Base-by-base conservation (phyloP, 1,140 invertebrate species). In the Cataglyphis hispanica region DNA sequence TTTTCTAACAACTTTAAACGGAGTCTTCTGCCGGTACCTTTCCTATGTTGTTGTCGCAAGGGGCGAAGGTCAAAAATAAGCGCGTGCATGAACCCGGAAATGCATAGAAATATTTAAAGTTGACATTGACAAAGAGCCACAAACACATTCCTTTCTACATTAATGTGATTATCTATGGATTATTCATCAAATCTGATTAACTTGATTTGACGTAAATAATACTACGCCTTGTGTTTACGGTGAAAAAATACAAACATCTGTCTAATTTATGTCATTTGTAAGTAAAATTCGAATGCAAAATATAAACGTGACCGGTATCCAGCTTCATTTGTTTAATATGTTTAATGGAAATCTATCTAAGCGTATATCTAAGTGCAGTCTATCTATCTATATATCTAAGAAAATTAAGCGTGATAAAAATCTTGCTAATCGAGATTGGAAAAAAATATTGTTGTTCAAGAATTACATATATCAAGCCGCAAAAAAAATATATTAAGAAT, bases 1-100 rank as follows among this genome's bases (percentile, higher is more conserved):
- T 81, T 81, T 81, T 58, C 64, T 81, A 81, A 81, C 31, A 56
- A 56, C 50, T 72, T 81, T 25, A 58, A 81, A 81, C 25, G 25
- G n/a, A 19, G 46, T 50, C 13, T 70, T 70, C 25, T 70, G 25
- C 50, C 64, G 31, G 66, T 43, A 72, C 34, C 22, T 81, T 72
- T 81, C 50, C 53, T 60, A 70, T 70, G 34, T 81, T 43, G 11
- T 37, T 81, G 31, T n/a, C 19, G 22, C 16, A 34, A 81, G 50
- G 50, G 50, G 67, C 77, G 64, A 81, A 81, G 66, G 78, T 81
- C 66, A 81, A 31, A 34, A 78, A 72, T 70, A 31, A 70, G 37
- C 46, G 25, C 11, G 46, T 5, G 7, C 64, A 22, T 19, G 31
- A 40, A 40, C 2, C 64, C 19, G 22, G 70, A 70, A 70, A 1